Evolutionary conservation across 1,140 invertebrate genomes (phyloP).

Genomic region (Ganaspis sp.): DNA sequence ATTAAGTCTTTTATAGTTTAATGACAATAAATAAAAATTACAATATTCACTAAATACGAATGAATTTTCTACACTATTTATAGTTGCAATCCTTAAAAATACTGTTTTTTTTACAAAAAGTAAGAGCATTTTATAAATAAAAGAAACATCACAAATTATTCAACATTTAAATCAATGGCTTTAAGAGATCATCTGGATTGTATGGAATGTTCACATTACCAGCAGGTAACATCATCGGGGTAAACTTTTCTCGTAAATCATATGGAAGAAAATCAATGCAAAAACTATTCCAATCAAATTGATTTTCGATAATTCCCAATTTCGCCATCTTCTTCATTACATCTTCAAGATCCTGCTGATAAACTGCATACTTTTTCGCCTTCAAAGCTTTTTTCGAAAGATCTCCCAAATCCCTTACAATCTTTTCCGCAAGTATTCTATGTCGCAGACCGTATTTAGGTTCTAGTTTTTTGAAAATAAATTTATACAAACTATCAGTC

Average conservation of each 20-base stretch:
- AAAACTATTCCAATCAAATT: slow-evolving; percentile 65
- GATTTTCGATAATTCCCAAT: slow-evolving; percentile 55
- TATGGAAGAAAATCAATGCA: slow-evolving; percentile 64
- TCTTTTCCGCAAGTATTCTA: too few relatives aligned
- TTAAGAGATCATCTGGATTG: slow-evolving; percentile 44
- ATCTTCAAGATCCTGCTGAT: slow-evolving; percentile 46
- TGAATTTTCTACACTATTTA: too few relatives aligned
- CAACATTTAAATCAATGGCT: slow-evolving; percentile 42
- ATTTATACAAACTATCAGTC: too few relatives aligned
- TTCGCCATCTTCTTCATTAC: slow-evolving; percentile 64
- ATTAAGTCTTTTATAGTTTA: too few relatives aligned
- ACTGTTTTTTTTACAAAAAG: too few relatives aligned
- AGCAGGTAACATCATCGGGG: slow-evolving; percentile 63
- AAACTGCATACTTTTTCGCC: slow-evolving; percentile 55
- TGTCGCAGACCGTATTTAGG: too few relatives aligned
- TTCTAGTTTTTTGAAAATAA: too few relatives aligned
- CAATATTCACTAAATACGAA: too few relatives aligned
- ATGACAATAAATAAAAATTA: too few relatives aligned
- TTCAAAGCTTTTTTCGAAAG: slow-evolving; percentile 40
- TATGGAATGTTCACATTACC: slow-evolving; percentile 61
- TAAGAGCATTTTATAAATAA: too few relatives aligned
- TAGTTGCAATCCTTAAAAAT: too few relatives aligned
- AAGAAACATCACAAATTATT: too few relatives aligned
- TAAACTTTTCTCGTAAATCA: slow-evolving; percentile 61
- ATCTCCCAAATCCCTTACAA: slow-evolving; percentile 39